phyloP scores from a whole-genome alignment of 2,888 invertebrate genomes.

The Choreutis nemorana region DNA sequence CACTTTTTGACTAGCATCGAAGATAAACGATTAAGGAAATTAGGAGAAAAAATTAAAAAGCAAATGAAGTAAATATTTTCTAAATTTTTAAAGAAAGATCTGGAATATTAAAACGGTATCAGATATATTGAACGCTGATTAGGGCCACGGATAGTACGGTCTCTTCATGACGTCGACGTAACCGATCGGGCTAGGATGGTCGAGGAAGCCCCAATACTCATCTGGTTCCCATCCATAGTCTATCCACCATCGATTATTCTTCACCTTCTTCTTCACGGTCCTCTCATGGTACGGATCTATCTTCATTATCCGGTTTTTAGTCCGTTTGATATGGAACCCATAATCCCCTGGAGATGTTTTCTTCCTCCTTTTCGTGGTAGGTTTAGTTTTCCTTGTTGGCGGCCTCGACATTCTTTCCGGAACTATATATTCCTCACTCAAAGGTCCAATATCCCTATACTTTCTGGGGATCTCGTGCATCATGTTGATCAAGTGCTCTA shows the following conservation, averaged over 20 bases:
- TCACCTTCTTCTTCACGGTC: no score
- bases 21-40: no score
- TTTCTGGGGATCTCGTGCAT: constrained; percentile 23
- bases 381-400: neutral
- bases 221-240: constrained; percentile 1
- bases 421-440: neutral
- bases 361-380: no score
- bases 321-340: no score
- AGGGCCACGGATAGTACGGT: neutral
- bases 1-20: no score
- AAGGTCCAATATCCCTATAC: constrained; percentile 6
- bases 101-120: neutral
- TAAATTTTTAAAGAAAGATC: no score
- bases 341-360: no score
- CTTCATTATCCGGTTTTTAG: no score
- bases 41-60: no score
- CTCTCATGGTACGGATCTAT: no score
- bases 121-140: neutral
- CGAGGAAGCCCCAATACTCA: neutral
- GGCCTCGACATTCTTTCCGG: neutral
- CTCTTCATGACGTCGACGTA: neutral
- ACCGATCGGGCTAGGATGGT: no score
- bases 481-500: constrained; percentile 24
- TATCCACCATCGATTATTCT: constrained; percentile 1
- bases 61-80: no score